Conservation (phyloP, 2,797 vertebrate species). For the Enoplosus armatus region DNA sequence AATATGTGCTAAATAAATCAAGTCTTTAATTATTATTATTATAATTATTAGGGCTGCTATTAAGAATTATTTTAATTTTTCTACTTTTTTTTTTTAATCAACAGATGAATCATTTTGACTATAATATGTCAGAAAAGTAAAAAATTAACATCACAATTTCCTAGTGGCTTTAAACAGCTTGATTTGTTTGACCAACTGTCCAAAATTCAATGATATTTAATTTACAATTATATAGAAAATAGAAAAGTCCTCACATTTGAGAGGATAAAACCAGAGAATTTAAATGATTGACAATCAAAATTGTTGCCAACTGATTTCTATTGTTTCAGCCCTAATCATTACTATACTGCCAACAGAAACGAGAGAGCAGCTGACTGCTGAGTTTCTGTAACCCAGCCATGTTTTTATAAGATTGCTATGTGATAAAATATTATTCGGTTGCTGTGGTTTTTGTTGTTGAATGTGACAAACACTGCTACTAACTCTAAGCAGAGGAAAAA, state of each 20-base stretch:
- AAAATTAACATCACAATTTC: not conserved
- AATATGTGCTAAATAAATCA: not conserved
- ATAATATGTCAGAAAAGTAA: not conserved
- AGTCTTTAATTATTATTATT: not conserved
- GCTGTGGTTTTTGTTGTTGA: not conserved
- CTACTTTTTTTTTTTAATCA: not conserved
- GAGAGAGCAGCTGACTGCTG: not conserved
- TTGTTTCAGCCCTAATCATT: not conserved
- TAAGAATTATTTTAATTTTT: not conserved
- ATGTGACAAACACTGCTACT: not conserved
- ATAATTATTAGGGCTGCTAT: slow-evolving; percentile 1
- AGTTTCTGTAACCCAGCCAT: not conserved
- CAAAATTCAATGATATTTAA: not conserved
- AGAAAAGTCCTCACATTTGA: not conserved
- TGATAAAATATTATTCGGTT: not conserved
- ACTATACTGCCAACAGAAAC: not conserved
- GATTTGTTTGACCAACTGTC: not conserved
- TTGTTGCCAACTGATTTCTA: not conserved
- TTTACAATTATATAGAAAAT: not conserved
- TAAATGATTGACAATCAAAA: not conserved
- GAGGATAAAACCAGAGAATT: not conserved
- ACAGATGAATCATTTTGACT: not conserved
- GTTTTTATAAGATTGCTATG: not conserved
- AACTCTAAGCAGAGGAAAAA: not conserved
- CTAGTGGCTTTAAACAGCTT: not conserved